A percentile compares a stretch with the other conserved stretches of the same genome.
phyloP scores from a whole-genome alignment of 2,888 invertebrate genomes.

The Tachina lurida region DNA sequence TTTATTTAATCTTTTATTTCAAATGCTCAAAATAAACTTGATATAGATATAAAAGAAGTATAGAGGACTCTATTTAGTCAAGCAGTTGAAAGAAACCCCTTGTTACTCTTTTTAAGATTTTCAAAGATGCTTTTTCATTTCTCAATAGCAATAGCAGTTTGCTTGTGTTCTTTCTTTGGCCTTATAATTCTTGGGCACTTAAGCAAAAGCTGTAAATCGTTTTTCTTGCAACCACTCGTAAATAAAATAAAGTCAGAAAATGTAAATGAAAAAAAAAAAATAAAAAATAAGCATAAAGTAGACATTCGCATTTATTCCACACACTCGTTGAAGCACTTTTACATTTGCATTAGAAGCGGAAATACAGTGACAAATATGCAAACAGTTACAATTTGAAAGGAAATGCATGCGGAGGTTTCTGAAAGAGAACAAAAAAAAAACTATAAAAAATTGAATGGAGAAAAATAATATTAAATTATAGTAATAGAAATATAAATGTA shows the following conservation, averaged over 20 bases:
- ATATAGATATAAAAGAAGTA: not conserved
- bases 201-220: slow-evolving; percentile 31
- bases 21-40: not conserved
- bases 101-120: not conserved
- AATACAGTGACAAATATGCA: slow-evolving; percentile 65
- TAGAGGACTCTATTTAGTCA: not conserved
- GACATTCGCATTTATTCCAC: slow-evolving; percentile 9
- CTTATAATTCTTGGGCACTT: slow-evolving; percentile 13
- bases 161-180: not conserved
- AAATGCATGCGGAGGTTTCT: slow-evolving; percentile 30
- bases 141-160: not conserved
- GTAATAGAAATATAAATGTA: slow-evolving; percentile 41
- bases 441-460: not conserved
- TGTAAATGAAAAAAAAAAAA: not conserved
- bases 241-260: not conserved
- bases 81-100: slow-evolving; percentile 1
- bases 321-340: slow-evolving; percentile 6
- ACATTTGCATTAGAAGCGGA: slow-evolving; percentile 48
- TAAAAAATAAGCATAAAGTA: slow-evolving; percentile 22
- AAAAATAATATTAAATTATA: slow-evolving; percentile 48
- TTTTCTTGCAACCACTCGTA: slow-evolving; percentile 19
- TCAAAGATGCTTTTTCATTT: not conserved
- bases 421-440: not conserved
- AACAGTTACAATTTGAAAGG: slow-evolving; percentile 45
- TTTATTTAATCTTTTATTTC: not conserved